A percentile compares a stretch with the other conserved stretches of the same genome.
Evolutionary conservation across 2,888 invertebrate species (phyloP).

Genomic region (Tetragonula carbonaria): DNA sequence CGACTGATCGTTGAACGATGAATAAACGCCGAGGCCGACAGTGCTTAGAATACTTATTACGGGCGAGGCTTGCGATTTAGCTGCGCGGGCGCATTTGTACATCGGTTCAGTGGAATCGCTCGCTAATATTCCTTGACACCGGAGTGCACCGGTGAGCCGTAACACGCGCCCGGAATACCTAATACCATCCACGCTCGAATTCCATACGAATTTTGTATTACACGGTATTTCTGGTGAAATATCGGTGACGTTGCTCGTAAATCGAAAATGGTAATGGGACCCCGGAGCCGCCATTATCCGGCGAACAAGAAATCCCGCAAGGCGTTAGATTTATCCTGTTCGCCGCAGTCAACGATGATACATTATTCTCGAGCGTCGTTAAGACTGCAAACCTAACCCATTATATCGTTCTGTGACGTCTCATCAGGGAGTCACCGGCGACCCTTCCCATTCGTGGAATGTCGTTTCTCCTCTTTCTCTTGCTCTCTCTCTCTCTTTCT

Average conservation of each 20-base stretch:
- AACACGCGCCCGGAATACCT: slow-evolving; percentile 53
- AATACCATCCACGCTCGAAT: slow-evolving; percentile 48
- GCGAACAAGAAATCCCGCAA: slow-evolving; percentile 64
- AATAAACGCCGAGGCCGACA: neutral
- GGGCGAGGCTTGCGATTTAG: slow-evolving; percentile 25
- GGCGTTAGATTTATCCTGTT: slow-evolving; percentile 64
- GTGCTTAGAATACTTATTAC: slow-evolving; percentile 13
- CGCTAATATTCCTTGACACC: slow-evolving; percentile 54
- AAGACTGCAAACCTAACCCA: slow-evolving; percentile 45
- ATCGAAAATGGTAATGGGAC: slow-evolving; percentile 67
- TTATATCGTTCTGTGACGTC: slow-evolving; percentile 33
- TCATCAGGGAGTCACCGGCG: slow-evolving; percentile 39
- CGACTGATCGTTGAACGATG: neutral
- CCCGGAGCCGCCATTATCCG: slow-evolving; percentile 48
- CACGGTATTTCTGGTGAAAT: slow-evolving; percentile 57
- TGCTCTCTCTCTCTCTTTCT: neutral
- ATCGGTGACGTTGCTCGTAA: slow-evolving; percentile 63
- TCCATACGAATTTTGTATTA: slow-evolving; percentile 60
- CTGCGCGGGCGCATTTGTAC: slow-evolving; percentile 21
- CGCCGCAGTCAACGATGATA: slow-evolving; percentile 55
- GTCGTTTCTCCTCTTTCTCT: slow-evolving; percentile 11
- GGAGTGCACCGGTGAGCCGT: slow-evolving; percentile 20
- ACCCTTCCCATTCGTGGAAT: slow-evolving; percentile 2
- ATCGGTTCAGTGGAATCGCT: slow-evolving; percentile 17
- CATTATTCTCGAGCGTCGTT: slow-evolving; percentile 60